A percentile compares a stretch with the other conserved stretches of the same genome.
phyloP scores from a whole-genome alignment of 2,113 vertebrate genomes.

The Phoxinus phoxinus region DNA sequence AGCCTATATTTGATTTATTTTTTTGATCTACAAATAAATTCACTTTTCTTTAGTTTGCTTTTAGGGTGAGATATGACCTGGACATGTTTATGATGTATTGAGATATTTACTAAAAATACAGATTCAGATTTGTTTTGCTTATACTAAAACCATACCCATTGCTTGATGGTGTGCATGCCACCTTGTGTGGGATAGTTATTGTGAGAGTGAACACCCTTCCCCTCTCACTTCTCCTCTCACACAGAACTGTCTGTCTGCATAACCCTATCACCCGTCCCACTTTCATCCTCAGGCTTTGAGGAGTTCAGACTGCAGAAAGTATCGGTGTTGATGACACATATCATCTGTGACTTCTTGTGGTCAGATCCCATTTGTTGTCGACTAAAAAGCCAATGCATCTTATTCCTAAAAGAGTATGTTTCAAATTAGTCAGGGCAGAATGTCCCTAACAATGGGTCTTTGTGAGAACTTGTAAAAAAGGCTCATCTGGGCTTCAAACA shows the following conservation, averaged over 20 bases:
- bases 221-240: too few relatives aligned
- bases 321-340: not conserved
- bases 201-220: slow-evolving; percentile 4
- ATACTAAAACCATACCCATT: not conserved
- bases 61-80: not conserved
- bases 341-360: not conserved
- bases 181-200: not conserved
- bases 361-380: slow-evolving; percentile 1
- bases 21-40: not conserved
- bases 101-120: not conserved
- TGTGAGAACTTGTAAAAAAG: slow-evolving; percentile 48
- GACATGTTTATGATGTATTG: not conserved
- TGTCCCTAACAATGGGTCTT: slow-evolving; percentile 47
- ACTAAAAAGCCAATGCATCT: not conserved
- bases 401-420: slow-evolving; percentile 42
- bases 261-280: not conserved
- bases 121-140: not conserved
- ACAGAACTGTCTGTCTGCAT: not conserved
- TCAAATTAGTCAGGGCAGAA: slow-evolving; percentile 50
- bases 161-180: not conserved
- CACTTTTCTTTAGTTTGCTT: not conserved
- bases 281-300: not conserved
- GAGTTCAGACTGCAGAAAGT: not conserved
- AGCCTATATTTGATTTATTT: too few relatives aligned
- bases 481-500: slow-evolving; percentile 58